These are phyloP conservation scores for Passer montanus DNA, from an alignment of 2,113 vertebrate genomes.

Conservation along the genomic window DNA sequence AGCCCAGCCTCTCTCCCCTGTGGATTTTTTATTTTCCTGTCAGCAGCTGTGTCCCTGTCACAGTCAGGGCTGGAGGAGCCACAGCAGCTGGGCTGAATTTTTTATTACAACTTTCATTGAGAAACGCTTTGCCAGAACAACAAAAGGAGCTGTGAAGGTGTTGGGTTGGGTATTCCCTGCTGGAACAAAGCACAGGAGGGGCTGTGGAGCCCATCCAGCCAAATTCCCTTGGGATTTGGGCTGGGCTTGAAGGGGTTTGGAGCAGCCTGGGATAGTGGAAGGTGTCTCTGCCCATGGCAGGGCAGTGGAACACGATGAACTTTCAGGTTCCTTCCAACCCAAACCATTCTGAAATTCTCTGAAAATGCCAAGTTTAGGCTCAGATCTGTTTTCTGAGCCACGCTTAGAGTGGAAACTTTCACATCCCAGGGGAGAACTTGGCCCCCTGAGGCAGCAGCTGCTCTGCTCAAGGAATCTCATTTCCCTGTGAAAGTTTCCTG, in stretches of 20 bases:
- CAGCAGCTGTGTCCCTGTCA: background rate
- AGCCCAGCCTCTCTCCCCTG: background rate
- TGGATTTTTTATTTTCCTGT: background rate
- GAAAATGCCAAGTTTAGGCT: background rate
- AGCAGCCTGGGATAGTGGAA: fast-evolving
- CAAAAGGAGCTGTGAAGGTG: fast-evolving
- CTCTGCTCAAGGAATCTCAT: background rate
- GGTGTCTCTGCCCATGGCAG: background rate
- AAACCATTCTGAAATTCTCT: no score
- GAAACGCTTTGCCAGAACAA: background rate
- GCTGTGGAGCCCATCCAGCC: background rate
- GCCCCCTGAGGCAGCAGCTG: background rate
- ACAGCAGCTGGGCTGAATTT: background rate
- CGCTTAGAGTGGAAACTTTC: background rate
- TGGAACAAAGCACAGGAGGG: background rate
- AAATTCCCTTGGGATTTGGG: background rate
- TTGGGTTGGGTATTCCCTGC: background rate
- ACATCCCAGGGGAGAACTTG: background rate
- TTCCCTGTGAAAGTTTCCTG: background rate
- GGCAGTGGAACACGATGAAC: no score
- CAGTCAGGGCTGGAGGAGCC: background rate
- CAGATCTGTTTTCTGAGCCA: background rate
- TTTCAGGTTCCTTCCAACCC: background rate
- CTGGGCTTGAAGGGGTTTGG: background rate
- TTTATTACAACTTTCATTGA: background rate